phyloP scores from a whole-genome alignment of 2,113 vertebrate species.

The Romanogobio albipinnatus region DNA sequence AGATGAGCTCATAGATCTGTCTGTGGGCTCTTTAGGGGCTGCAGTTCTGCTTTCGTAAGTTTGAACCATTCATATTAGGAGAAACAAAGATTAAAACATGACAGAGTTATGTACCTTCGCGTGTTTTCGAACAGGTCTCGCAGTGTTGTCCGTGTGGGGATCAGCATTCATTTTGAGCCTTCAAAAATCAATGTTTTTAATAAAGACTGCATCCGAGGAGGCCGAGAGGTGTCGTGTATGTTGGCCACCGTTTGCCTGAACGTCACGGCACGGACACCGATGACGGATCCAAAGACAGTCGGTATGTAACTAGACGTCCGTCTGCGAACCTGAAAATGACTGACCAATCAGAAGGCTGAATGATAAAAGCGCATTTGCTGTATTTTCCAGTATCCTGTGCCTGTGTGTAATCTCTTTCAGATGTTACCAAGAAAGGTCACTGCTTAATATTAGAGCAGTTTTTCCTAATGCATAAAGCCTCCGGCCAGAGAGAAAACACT shows the following conservation, averaged over 20 bases:
- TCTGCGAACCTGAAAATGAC: neutral
- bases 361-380: neutral
- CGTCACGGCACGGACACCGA: slow-evolving; percentile 74
- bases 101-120: neutral
- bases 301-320: slow-evolving; percentile 68
- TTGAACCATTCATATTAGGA: neutral
- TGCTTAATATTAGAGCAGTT: slow-evolving; percentile 51
- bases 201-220: slow-evolving; percentile 85
- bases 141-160: slow-evolving; percentile 83
- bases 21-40: slow-evolving; percentile 87
- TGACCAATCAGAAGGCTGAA: neutral
- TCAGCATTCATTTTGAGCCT: slow-evolving; percentile 85
- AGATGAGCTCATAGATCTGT: slow-evolving; percentile 86
- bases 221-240: slow-evolving; percentile 91
- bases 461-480: slow-evolving; percentile 56
- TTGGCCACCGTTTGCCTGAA: slow-evolving; percentile 81
- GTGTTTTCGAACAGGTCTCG: slow-evolving; percentile 82
- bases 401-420: slow-evolving; percentile 59
- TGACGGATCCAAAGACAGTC: slow-evolving; percentile 68
- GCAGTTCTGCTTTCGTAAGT: slow-evolving; percentile 89
- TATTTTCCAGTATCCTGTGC: slow-evolving; percentile 41
- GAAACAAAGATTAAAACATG: neutral
- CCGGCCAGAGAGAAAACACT: slow-evolving; percentile 36
- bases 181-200: slow-evolving; percentile 92
- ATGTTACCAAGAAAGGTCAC: slow-evolving; percentile 54